These are phyloP conservation scores for Otolemur garnettii DNA, from an alignment of 2,113 vertebrate genomes.

Conservation along the genomic window DNA sequence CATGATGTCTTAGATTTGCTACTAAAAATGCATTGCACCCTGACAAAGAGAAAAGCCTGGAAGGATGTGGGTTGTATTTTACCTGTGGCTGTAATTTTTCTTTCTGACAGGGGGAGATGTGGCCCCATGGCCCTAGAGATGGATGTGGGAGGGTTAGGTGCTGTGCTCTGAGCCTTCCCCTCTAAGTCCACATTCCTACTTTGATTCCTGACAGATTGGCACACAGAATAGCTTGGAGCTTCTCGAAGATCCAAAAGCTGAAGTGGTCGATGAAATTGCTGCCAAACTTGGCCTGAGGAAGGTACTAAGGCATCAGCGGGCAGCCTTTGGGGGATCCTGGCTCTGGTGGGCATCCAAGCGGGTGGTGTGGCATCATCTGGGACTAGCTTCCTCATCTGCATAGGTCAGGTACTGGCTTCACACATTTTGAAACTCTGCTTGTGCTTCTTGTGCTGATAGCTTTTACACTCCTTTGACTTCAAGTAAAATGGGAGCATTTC, in stretches of 20 bases:
- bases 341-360: not conserved
- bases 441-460: not conserved
- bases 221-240: constrained; percentile 98
- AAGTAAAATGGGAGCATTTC: not conserved
- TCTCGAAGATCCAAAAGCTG: constrained; percentile 96
- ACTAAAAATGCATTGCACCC: accelerated
- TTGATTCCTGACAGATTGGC: constrained; percentile 90
- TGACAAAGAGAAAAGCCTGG: no score
- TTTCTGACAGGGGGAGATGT: not conserved
- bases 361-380: accelerated
- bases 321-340: accelerated
- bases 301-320: constrained; percentile 82
- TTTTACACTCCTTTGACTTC: not conserved
- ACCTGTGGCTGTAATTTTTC: no score
- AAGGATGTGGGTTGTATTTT: not conserved
- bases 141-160: accelerated
- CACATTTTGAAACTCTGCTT: not conserved
- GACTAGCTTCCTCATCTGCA: not conserved
- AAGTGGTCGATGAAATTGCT: constrained; percentile 96
- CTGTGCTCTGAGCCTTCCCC: no score
- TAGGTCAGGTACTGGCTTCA: not conserved
- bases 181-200: not conserved
- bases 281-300: constrained; percentile 97
- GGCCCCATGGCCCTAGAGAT: accelerated
- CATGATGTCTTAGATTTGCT: not conserved